Evolutionary conservation across 2,113 vertebrate species (phyloP).

Genomic region (Procavia capensis): DNA sequence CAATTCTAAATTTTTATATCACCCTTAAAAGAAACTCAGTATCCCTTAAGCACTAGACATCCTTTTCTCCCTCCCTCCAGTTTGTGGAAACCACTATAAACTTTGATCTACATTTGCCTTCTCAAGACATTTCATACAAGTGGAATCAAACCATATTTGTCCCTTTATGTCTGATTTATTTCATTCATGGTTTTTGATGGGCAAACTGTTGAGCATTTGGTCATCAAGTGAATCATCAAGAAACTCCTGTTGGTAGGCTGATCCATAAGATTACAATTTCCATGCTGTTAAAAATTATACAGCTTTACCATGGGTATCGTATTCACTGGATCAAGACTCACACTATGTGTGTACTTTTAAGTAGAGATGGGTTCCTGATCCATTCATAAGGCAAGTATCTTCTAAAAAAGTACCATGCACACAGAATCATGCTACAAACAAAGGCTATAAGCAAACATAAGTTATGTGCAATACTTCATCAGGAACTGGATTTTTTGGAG

Average conservation of each 20-base stretch:
- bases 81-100: neutral
- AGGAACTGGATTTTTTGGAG: neutral
- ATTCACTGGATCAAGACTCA: neutral
- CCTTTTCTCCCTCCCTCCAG: neutral
- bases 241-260: neutral
- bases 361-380: neutral
- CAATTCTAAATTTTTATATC: neutral
- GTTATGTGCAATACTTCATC: neutral
- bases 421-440: constrained; percentile 22
- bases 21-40: neutral
- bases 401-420: neutral
- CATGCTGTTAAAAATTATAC: constrained; percentile 2
- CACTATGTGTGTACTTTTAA: neutral
- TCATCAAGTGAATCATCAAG: constrained; percentile 6
- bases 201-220: neutral
- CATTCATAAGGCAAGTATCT: neutral
- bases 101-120: neutral
- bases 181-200: neutral
- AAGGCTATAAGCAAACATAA: constrained; percentile 8
- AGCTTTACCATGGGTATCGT: neutral
- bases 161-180: neutral
- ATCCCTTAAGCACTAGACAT: neutral
- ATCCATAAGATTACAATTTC: neutral
- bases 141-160: neutral
- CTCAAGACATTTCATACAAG: neutral